Evolutionary conservation across 2,888 invertebrate genomes (phyloP), one percentile per base, ranked within the genome.

Genomic region (Eilema depressum): DNA sequence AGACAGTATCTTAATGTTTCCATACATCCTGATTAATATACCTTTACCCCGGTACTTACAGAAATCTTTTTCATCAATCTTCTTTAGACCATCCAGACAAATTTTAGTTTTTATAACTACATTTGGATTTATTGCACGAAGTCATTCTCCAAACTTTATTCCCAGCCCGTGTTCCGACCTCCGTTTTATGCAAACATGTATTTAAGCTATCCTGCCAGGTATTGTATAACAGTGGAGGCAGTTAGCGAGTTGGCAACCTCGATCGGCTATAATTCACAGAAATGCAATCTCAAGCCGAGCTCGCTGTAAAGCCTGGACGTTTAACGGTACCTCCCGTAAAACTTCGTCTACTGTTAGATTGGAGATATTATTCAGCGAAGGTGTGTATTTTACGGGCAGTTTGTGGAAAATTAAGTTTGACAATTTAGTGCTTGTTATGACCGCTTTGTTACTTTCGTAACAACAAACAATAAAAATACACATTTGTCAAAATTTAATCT

Each of bases 311-410:
- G 69, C 72, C 70, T 70, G 74, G 62, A 70, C 80, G 71, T 82
- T 79, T 83, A 86, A 86, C 84, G 83, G 80, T 80, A 80, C 68
- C 77, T 77, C 77, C 79, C 78, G 81, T 69, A 73, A 71, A 78
- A 83, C 77, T 79, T 76, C 70, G 60, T 61, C 73, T 69, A 75
- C 75, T 76, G 71, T 65, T 64, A 57, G 41, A 71, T 71, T 63
- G 69, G 62, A 78, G 78, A 74, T 80, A 73, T 74, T 63, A 65
- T 65, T 60, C 57, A n/a, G 63, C 37, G 63, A 73, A 73, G 72
- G 69, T 71, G 63, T 68, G 41, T 63, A 63, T 37, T 63, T n/a
- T 57, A 57, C 26, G 57, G 37, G 37, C 23, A 11, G 53, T 41
- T 63, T 67, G 53, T 30, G 53, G n/a, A 3, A 59, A 30, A 23